Percentiles rank a stretch among this genome's conserved stretches.
Conservation (phyloP, 1,140 invertebrate species). For the Pseudomyrmex cubaensis region DNA sequence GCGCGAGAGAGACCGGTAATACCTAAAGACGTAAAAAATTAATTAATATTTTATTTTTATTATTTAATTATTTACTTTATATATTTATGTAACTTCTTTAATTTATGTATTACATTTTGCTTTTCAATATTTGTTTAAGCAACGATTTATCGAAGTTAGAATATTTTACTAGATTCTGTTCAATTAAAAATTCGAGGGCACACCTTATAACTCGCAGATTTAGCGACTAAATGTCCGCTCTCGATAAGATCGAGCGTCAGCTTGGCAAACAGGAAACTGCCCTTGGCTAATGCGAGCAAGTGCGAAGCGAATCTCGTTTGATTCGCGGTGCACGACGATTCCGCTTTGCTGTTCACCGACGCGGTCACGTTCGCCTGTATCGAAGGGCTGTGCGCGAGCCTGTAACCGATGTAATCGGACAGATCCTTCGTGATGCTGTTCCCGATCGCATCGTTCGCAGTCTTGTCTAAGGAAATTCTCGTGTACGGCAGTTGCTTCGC, state of each 20-base stretch:
- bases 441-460: slow-evolving; percentile 86
- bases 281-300: slow-evolving; percentile 92
- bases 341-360: slow-evolving; percentile 88
- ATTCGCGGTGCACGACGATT: slow-evolving; percentile 86
- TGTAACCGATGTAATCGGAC: slow-evolving; percentile 93
- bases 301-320: slow-evolving; percentile 94
- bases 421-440: slow-evolving; percentile 91
- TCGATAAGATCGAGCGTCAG: slow-evolving; percentile 97
- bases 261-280: slow-evolving; percentile 96
- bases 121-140: neutral
- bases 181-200: neutral
- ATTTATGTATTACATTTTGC: slow-evolving; percentile 8
- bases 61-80: no score
- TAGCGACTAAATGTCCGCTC: slow-evolving; percentile 95
- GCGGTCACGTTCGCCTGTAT: slow-evolving; percentile 94
- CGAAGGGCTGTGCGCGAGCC: slow-evolving; percentile 91
- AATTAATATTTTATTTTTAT: no score
- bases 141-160: no score
- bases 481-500: slow-evolving; percentile 93
- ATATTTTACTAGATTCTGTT: no score
- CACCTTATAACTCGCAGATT: slow-evolving; percentile 96
- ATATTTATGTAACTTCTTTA: no score
- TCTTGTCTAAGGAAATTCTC: slow-evolving; percentile 89
- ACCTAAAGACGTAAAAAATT: slow-evolving; percentile 77
- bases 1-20: slow-evolving; percentile 95